Base-by-base conservation (phyloP, 2,113 vertebrate genomes). In the Pungitius pungitius region DNA sequence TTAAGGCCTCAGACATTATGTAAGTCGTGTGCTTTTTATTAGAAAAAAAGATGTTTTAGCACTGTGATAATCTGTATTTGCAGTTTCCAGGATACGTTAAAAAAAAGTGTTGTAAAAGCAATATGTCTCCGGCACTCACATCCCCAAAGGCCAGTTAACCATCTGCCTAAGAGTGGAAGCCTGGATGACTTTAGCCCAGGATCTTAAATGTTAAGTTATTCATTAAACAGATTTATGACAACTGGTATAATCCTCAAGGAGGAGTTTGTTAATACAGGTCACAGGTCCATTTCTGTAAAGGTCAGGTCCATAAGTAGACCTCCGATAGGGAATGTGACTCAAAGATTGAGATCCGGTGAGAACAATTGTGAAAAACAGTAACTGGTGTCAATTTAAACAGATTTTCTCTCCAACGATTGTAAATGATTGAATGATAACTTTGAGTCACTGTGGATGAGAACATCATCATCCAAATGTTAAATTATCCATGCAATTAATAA, bases 201-300 rank as follows among this genome's bases (percentile, higher is more conserved):
- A 80, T 83, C 89, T 87, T 89, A 90, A 93, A 93, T 93, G 92
- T 92, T 93, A 92, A 93, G 88, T 89, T 92, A 93, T 93, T 92
- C 91, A 93, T 92, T 90, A 92, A 90, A 90, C 80, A 82, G 83
- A 92, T 89, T 92, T 91, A 91, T 88, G 84, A 88, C 88, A 85
- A 82, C 72, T 83, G 81, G 69, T 84, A 78, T 75, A 77, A 86
- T 81, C 78, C 78, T 56, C 56, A 62, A 80, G 54, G 74, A 82
- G 74, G 52, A 42, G 51, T 71, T 87, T 87, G 73, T 85, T 91
- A 88, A 88, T 87, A 82, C 84, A 83, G 90, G 89, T 90, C 89
- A 84, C 70, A 80, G 64, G 77, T 78, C 79, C 54, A 73, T 88
- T 84, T 87, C 81, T 87, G 81, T 87, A 87, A 92, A 92, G 88